Percentiles rank a stretch among this genome's conserved stretches.
Conservation (phyloP, 2,888 invertebrate genomes). For the Epirrita christyi region DNA sequence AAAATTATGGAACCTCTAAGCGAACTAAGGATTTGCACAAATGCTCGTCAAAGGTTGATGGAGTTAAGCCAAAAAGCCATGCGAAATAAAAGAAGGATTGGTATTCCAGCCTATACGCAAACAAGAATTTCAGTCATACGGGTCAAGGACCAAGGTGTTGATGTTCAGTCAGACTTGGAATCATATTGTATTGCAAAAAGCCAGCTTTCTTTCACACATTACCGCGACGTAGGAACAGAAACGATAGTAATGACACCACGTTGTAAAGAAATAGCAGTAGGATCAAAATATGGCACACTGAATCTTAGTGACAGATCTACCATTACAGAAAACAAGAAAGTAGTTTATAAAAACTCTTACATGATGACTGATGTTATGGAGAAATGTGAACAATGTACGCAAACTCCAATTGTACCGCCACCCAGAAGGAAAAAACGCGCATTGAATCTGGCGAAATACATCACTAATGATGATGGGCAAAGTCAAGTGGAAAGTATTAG, state of each 20-base stretch:
- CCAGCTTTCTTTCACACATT: conserved; percentile 47
- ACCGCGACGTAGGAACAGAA: conserved; percentile 70
- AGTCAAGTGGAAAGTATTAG: conserved; percentile 59
- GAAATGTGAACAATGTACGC: conserved; percentile 61
- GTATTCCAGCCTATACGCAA: conserved; percentile 84
- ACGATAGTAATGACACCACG: conserved; percentile 75
- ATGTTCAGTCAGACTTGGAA: conserved; percentile 82
- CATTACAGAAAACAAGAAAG: conserved; percentile 60
- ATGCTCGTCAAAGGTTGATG: conserved; percentile 83
- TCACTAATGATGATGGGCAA: conserved; percentile 38
- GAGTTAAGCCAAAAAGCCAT: conserved; percentile 86
- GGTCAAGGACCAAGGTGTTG: conserved; percentile 84
- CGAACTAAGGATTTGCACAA: conserved; percentile 84
- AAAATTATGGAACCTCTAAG: conserved; percentile 75
- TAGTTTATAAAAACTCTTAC: conserved; percentile 62
- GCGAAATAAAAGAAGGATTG: conserved; percentile 77
- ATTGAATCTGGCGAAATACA: conserved; percentile 35
- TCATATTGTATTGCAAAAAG: conserved; percentile 64
- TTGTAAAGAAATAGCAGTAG: conserved; percentile 76
- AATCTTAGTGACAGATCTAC: conserved; percentile 61
- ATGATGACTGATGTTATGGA: conserved; percentile 67
- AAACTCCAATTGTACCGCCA: conserved; percentile 65
- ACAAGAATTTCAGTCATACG: conserved; percentile 79
- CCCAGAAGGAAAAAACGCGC: conserved; percentile 64
- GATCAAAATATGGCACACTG: conserved; percentile 65